phyloP scores from a whole-genome alignment of 2,113 vertebrate species.

The Pseudorhombus dupliciocellatus region DNA sequence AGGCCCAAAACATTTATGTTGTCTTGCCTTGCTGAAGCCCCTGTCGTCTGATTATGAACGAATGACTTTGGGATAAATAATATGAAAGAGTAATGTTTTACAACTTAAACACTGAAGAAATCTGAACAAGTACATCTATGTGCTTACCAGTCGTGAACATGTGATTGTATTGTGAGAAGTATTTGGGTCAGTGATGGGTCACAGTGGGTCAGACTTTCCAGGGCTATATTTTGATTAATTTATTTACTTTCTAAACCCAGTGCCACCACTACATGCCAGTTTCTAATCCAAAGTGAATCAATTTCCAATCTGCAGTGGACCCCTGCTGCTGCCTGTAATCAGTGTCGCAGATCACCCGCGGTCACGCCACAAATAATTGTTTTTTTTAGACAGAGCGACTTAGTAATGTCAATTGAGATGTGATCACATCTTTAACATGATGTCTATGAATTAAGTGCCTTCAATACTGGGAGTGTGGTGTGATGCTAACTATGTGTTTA shows the following conservation, averaged over 20 bases:
- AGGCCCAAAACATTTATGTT: neutral
- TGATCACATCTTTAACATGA: neutral
- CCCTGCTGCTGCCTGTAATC: conserved; percentile 31
- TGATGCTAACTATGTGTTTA: neutral
- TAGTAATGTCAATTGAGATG: neutral
- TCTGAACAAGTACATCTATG: neutral
- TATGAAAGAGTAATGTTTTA: conserved; percentile 2
- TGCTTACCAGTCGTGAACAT: neutral
- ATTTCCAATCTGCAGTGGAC: conserved; percentile 19
- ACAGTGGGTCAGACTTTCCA: conserved; percentile 6
- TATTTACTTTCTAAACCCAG: conserved; percentile 19
- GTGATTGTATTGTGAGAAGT: neutral
- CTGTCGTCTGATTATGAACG: neutral
- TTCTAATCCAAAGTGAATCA: conserved; percentile 47
- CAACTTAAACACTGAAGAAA: neutral
- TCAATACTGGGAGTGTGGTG: neutral
- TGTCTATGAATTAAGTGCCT: neutral
- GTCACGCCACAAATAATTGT: neutral
- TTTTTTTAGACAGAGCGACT: neutral
- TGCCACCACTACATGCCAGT: neutral
- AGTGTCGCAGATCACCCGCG: neutral
- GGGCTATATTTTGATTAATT: conserved; percentile 31
- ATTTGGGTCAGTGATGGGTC: conserved; percentile 33
- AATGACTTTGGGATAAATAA: neutral
- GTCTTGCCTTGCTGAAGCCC: too few species aligned